phyloP scores from a whole-genome alignment of 2,888 invertebrate genomes.

The Limnephilus marmoratus region DNA sequence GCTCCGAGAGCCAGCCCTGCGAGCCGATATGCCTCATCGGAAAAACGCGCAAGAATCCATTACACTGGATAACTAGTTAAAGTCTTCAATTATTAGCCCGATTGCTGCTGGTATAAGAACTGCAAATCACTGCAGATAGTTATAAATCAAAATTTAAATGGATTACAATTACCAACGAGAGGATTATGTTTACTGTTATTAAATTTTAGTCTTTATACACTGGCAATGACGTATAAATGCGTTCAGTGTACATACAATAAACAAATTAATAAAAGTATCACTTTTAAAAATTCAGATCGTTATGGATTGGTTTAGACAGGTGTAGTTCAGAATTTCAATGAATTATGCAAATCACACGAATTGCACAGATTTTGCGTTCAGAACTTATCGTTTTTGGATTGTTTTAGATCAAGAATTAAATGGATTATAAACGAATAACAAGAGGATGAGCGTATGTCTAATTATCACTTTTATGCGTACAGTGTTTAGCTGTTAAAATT shows the following conservation, averaged over 20 bases:
- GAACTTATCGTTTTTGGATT: neutral
- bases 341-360: neutral
- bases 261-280: too few species aligned
- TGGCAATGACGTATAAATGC: neutral
- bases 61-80: neutral
- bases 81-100: neutral
- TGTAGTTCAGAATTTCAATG: too few species aligned
- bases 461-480: neutral
- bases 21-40: neutral
- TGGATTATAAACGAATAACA: neutral
- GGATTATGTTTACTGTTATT: too few species aligned
- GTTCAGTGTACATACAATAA: neutral
- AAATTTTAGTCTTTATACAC: neutral
- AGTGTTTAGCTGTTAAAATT: too few species aligned
- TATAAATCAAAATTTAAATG: too few species aligned
- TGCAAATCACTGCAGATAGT: too few species aligned
- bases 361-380: neutral
- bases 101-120: neutral
- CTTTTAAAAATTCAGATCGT: too few species aligned
- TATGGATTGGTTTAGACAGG: too few species aligned
- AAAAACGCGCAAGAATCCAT: neutral
- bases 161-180: too few species aligned
- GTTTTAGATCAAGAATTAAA: neutral
- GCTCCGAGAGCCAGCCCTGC: conserved; percentile 51
- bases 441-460: neutral